Conservation (phyloP, 1,140 invertebrate genomes). For the Battus philenor region DNA sequence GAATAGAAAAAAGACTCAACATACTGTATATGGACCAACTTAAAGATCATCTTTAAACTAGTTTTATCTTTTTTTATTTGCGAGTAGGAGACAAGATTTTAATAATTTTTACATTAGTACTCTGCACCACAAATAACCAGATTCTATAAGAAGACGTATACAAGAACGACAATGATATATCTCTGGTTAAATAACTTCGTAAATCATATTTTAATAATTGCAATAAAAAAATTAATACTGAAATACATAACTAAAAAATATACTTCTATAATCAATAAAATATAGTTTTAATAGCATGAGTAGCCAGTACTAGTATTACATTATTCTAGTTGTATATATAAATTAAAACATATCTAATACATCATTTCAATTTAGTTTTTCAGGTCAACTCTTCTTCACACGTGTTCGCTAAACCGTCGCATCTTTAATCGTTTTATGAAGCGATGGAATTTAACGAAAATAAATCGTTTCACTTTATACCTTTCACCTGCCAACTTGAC, state of each 20-base stretch:
- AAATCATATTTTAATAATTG: background rate
- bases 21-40: too few relatives aligned
- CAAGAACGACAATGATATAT: too few relatives aligned
- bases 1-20: too few relatives aligned
- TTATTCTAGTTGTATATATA: background rate
- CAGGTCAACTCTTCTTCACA: slow-evolving; percentile 6
- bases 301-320: background rate
- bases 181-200: background rate
- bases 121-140: too few relatives aligned
- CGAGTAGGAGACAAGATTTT: too few relatives aligned
- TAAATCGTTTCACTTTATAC: slow-evolving; percentile 14
- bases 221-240: background rate
- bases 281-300: background rate
- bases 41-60: too few relatives aligned
- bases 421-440: background rate
- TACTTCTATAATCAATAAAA: background rate
- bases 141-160: too few relatives aligned
- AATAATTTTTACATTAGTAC: background rate
- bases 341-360: too few relatives aligned
- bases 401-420: slow-evolving; percentile 1
- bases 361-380: too few relatives aligned
- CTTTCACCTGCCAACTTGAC: slow-evolving; percentile 20
- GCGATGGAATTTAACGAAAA: slow-evolving; percentile 7
- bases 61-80: too few relatives aligned
- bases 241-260: background rate